Evolutionary conservation across 2,888 invertebrate genomes (phyloP).

Genomic region (Drosophila mettleri): DNA sequence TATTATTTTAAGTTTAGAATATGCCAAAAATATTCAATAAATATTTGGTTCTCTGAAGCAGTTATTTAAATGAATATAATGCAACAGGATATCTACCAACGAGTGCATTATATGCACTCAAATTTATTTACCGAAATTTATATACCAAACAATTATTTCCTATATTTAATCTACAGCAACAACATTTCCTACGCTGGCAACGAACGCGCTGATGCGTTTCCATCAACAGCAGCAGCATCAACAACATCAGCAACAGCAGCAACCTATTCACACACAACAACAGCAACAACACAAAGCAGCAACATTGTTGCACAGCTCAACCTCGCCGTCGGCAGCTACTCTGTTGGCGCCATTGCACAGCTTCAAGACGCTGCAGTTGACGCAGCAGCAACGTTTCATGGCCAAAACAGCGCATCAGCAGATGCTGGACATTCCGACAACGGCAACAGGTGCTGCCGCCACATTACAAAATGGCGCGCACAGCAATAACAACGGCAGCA

Average conservation of each 20-base stretch:
- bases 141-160: neutral
- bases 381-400: conserved; percentile 71
- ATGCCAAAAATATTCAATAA: too few species aligned
- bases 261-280: conserved; percentile 53
- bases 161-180: conserved; percentile 27
- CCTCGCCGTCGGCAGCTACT: conserved; percentile 31
- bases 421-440: conserved; percentile 66
- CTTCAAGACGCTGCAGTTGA: conserved; percentile 77
- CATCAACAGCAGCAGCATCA: conserved; percentile 70
- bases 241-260: conserved; percentile 27
- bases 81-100: too few species aligned
- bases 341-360: conserved; percentile 78
- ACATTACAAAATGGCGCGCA: conserved; percentile 44
- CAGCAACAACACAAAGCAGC: conserved; percentile 50
- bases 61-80: too few species aligned
- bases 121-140: neutral
- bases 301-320: conserved; percentile 57
- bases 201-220: conserved; percentile 75
- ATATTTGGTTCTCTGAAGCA: too few species aligned
- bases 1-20: too few species aligned
- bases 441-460: conserved; percentile 36
- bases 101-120: neutral
- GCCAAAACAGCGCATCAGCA: conserved; percentile 67
- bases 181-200: conserved; percentile 68
- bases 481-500: conserved; percentile 19